Evolutionary conservation across 2,797 vertebrate genomes (phyloP).

Genomic region (Anguilla pacifica): DNA sequence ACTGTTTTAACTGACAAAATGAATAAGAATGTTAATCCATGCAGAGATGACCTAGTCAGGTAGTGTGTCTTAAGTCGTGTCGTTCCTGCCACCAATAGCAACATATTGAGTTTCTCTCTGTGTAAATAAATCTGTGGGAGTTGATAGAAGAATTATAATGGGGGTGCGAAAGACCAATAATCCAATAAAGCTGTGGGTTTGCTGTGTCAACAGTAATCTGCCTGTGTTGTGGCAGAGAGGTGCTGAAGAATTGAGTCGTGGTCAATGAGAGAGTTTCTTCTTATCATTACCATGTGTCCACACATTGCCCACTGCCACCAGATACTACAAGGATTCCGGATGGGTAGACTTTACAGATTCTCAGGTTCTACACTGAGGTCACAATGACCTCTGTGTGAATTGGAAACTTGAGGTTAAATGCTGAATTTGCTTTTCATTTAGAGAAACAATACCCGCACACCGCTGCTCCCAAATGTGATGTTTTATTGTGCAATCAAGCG

Average conservation of each 20-base stretch:
- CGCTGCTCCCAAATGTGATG: background rate
- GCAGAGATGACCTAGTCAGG: constrained; percentile 41
- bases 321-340: constrained; percentile 44
- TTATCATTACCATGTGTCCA: constrained; percentile 44
- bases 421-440: background rate
- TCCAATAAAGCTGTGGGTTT: constrained; percentile 53
- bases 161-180: constrained; percentile 56
- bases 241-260: constrained; percentile 33
- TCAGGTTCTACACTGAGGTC: background rate
- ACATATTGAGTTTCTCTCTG: constrained; percentile 53
- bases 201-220: constrained; percentile 66
- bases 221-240: constrained; percentile 49
- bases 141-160: constrained; percentile 45
- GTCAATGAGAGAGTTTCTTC: constrained; percentile 47
- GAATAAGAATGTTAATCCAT: constrained; percentile 45
- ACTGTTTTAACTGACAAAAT: constrained; percentile 46
- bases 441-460: background rate
- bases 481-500: background rate
- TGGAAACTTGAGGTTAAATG: background rate
- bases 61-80: constrained; percentile 53
- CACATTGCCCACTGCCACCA: constrained; percentile 44
- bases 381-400: background rate
- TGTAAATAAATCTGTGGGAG: constrained; percentile 44
- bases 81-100: constrained; percentile 44
- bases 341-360: constrained; percentile 22